A percentile compares a stretch with the other conserved stretches of the same genome.
Evolutionary conservation across 1,140 invertebrate species (phyloP).

Genomic region (Panagrolaimus sp.): DNA sequence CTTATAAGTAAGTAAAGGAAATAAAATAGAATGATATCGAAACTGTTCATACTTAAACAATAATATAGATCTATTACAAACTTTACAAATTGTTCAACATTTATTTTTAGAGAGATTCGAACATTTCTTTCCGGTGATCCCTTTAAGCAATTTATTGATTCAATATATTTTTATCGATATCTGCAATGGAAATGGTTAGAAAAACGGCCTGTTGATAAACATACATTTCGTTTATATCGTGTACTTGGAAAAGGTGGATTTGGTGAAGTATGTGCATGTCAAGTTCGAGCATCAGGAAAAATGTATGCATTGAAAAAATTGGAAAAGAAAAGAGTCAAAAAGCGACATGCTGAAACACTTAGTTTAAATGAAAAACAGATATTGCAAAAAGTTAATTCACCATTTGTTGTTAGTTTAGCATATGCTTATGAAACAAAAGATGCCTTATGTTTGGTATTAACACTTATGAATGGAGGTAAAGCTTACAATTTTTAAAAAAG

Average conservation of each 20-base stretch:
- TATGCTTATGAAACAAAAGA: conserved; percentile 99
- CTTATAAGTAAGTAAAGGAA: conserved; percentile 39
- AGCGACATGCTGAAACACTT: conserved; percentile 94
- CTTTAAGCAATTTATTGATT: conserved; percentile 82
- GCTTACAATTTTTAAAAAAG: too few relatives aligned
- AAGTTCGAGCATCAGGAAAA: conserved; percentile 86
- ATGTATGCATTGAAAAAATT: conserved; percentile 99
- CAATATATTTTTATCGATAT: conserved; percentile 96
- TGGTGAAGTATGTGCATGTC: conserved; percentile 97
- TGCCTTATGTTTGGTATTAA: conserved; percentile 91
- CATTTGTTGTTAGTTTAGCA: conserved; percentile 91
- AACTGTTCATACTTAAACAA: too few relatives aligned
- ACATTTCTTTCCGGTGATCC: conserved; percentile 81
- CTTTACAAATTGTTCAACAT: too few relatives aligned
- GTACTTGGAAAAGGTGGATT: conserved; percentile 97
- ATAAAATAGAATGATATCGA: conserved; percentile 1
- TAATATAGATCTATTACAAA: too few relatives aligned
- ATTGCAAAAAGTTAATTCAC: conserved; percentile 93
- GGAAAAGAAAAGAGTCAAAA: conserved; percentile 98
- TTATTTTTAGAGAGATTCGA: conserved; percentile 70
- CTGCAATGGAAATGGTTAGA: conserved; percentile 99
- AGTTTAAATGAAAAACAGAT: conserved; percentile 98
- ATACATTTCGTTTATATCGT: conserved; percentile 97
- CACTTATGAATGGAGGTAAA: conserved; percentile 92
- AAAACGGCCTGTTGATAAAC: conserved; percentile 86